Base-by-base conservation (phyloP, 2,888 invertebrate species). In the Drosophila neonasuta region DNA sequence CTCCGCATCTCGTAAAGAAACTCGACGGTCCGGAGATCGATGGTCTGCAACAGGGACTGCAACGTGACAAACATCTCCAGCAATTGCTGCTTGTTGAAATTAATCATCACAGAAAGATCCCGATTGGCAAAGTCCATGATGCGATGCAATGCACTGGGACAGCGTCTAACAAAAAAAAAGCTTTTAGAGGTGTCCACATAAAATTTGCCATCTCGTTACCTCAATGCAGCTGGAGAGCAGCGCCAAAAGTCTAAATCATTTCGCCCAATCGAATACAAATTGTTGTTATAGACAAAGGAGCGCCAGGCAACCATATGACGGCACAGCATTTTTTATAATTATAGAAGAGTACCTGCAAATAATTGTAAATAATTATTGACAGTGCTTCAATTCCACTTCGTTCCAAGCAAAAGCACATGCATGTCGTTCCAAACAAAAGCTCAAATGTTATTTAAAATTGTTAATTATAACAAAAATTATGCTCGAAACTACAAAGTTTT, bases 61-160 rank as follows among this genome's bases (percentile, higher is more conserved):
- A 97, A 94, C n/a, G 94, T 91, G 59, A 94, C 91, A 80, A 95
- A 88, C 0, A 96, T 94, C 79, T 93, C 93, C 42, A 94, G 92
- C 67, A 95, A 92, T 77, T 94, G 93, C n/a, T 92, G 92, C 11
- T 88, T 80, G 2, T 92, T 90, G 72, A 93, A 93, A 74, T 93
- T 92, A 13, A 96, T 90, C 46, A 91, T 70, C 55, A 97, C 92
- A 80, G 94, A 93, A 15, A 98, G 91, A 91, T 98, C 98, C 69
- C 98, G 93, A 89, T 95, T 95, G 42, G 98, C 92, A 96, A 97
- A 98, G 3, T 95, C 95, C 67, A 96, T 94, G 52, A 98, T 92
- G 2, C 98, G 94, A 88, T 95, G 95, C 67, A 95, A 92, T 88
- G 96, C 95, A 11, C 94, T 94, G 56, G 95, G 95, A 91, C 97